Base-by-base conservation (phyloP, 2,888 invertebrate species). In the Noctua janthina region DNA sequence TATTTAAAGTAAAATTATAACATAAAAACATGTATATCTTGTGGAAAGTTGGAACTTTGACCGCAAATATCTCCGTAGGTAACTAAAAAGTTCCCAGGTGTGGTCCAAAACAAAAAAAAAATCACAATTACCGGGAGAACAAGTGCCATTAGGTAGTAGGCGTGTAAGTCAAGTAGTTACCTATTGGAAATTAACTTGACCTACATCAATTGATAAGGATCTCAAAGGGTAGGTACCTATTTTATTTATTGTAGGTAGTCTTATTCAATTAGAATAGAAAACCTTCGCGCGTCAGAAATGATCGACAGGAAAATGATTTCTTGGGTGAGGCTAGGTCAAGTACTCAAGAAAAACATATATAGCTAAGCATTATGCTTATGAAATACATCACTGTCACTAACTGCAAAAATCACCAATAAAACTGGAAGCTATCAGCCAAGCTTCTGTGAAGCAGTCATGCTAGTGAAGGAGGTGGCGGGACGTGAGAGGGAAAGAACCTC, bases 281-380 rank as follows among this genome's bases (percentile, higher is more conserved):
- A 76, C 86, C 82, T 87, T 85, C 79, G 20, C 69, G n/a, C 68
- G 76, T 76, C 86, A 56, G 56, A 17, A 29, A 1, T 82, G 81
- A 81, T 81, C 23, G 82, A 85, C 88, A 88, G 67, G 79, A 88
- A 82, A 88, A 88, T 87, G 39, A 82, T 76, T 67, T 76, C 81
- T 80, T 43, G 76, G 64, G 66, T 70, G 62, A 51, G 23, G 74
- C n/a, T 69, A 87, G 74, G 76, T 84, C 87, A 84, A 84, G 80
- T 75, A 11, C 68, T 46, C 13, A 29, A 23, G 17, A 62, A 67
- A 51, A 59, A 62, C 4, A 5, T 11, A 20, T 23, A 10, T 7
- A 39, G 11, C 8, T 72, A 29, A 13, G 35, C 35, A 43, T 29
- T 11, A 11, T 29, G 62, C 29, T 62, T 13, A 59, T 13, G 20